Conservation (phyloP, 2,888 invertebrate species). For the Blera fallax region DNA sequence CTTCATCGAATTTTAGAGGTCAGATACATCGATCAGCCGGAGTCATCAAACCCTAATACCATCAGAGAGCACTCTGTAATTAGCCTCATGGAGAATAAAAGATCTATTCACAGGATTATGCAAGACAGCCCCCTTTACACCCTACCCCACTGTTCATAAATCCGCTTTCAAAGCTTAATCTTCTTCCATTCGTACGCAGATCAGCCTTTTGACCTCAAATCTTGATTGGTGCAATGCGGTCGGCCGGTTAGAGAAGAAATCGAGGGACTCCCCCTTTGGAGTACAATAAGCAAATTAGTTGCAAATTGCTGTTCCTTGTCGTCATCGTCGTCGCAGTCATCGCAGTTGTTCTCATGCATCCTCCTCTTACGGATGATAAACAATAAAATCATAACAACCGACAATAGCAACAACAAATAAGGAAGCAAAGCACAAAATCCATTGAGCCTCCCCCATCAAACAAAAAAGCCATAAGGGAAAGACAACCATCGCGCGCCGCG, state of each 20-base stretch:
- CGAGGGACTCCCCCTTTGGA: conserved; percentile 47
- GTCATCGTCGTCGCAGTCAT: conserved; percentile 16
- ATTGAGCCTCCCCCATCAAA: conserved; percentile 67
- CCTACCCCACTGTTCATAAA: neutral
- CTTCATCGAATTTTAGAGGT: conserved; percentile 1
- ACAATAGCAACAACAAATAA: conserved; percentile 70
- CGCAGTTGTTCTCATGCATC: conserved; percentile 43
- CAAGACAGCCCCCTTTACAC: neutral
- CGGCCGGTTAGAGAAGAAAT: neutral
- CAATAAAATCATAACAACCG: conserved; percentile 66
- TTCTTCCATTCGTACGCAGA: conserved; percentile 26
- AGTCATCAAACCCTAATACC: conserved; percentile 11
- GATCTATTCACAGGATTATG: conserved; percentile 16
- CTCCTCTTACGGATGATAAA: conserved; percentile 29
- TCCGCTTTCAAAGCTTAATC: conserved; percentile 22
- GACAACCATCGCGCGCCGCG: conserved; percentile 55
- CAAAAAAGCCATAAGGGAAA: conserved; percentile 52
- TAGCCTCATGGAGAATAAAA: neutral
- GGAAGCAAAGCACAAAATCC: conserved; percentile 63
- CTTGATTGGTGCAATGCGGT: conserved; percentile 44
- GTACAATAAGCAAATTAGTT: conserved; percentile 71
- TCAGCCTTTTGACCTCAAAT: conserved; percentile 56
- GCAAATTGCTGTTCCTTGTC: conserved; percentile 69
- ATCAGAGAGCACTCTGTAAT: neutral
- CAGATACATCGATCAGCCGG: neutral